Conservation (phyloP, 2,888 invertebrate species). For the Cosmorhoe ocellata region DNA sequence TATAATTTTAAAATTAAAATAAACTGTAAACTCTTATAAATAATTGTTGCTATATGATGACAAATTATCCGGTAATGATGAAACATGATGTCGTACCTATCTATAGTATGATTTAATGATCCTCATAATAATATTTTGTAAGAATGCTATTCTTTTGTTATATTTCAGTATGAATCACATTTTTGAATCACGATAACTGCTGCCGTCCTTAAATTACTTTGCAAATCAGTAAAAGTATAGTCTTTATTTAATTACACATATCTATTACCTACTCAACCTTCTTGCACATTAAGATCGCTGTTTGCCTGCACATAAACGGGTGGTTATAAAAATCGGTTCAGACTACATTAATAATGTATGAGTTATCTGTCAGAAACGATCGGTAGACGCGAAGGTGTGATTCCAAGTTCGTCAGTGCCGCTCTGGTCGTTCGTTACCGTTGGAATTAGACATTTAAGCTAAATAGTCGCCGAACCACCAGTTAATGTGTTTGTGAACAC, state of each 20-base stretch:
- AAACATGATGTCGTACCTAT: no score
- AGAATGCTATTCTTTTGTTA: slow-evolving; percentile 37
- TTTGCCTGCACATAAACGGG: background rate
- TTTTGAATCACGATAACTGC: slow-evolving; percentile 30
- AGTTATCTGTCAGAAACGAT: no score
- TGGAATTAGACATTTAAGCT: no score
- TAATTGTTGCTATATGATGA: no score
- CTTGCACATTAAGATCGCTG: slow-evolving; percentile 36
- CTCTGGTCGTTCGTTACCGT: no score
- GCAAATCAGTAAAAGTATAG: slow-evolving; percentile 56
- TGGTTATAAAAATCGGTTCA: background rate
- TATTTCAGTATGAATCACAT: slow-evolving; percentile 26
- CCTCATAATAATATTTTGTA: slow-evolving; percentile 10
- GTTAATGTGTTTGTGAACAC: background rate
- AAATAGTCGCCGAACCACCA: no score
- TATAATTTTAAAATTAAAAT: no score
- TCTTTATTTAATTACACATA: slow-evolving; percentile 47
- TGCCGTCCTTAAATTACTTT: slow-evolving; percentile 78
- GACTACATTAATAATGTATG: background rate
- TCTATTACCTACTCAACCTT: slow-evolving; percentile 35
- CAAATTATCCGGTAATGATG: no score
- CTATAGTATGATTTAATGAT: no score
- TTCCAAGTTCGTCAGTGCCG: no score
- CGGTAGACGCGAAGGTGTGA: no score
- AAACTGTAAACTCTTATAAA: no score